Conservation (phyloP, 2,797 vertebrate species). For the Podargus strigoides region DNA sequence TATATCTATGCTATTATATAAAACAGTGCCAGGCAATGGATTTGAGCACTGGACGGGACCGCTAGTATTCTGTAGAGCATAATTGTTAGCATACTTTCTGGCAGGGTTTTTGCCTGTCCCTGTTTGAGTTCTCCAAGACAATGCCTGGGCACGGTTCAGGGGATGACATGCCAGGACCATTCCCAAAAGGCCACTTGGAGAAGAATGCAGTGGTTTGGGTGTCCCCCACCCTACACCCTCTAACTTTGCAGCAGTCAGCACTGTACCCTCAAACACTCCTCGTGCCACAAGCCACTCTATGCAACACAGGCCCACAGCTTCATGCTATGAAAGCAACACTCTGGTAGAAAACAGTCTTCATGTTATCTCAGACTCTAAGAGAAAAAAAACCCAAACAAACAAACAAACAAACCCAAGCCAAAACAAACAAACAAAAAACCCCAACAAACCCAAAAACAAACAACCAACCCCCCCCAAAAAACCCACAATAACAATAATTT, state of each 20-base stretch:
- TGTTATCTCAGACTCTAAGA: not conserved
- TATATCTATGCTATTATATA: not conserved
- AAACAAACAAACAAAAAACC: not conserved
- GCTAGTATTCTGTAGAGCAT: not conserved
- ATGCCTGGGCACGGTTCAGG: constrained; percentile 31
- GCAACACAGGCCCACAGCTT: not conserved
- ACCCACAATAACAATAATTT: not conserved
- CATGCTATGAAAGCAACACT: not conserved
- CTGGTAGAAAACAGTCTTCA: not conserved
- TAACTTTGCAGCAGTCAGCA: not conserved
- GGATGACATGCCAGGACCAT: not conserved
- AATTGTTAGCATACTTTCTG: constrained; percentile 47
- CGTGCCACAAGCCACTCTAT: not conserved
- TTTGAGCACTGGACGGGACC: not conserved
- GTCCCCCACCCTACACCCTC: not conserved
- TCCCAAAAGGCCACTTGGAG: not conserved
- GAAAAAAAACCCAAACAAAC: too few relatives aligned
- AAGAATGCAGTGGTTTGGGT: constrained; percentile 18
- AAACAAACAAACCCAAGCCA: not conserved
- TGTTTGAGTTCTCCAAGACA: constrained; percentile 24
- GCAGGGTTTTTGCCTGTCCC: not conserved
- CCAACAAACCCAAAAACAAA: not conserved
- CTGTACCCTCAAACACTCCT: not conserved
- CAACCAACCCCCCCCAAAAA: too few relatives aligned
- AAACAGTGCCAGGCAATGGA: not conserved